Percentiles rank a stretch among this genome's conserved stretches.
Conservation (phyloP, 2,888 invertebrate genomes). For the Andrena fulva region DNA sequence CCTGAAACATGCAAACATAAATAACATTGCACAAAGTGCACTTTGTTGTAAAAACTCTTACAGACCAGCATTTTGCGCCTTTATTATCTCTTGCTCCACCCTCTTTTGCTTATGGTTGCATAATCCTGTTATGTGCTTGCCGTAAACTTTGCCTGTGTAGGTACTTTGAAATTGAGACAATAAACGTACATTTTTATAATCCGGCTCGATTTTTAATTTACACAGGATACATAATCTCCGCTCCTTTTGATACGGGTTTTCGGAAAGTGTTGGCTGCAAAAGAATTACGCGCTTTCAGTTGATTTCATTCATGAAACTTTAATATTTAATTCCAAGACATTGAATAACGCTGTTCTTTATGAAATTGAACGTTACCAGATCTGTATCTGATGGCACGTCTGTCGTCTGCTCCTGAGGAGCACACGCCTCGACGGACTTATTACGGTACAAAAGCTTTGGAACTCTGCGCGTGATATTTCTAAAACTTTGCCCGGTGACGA, state of each 20-base stretch:
- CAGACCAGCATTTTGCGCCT: conserved; percentile 90
- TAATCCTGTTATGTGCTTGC: conserved; percentile 96
- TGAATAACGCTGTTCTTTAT: neutral
- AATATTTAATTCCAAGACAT: neutral
- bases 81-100: conserved; percentile 90
- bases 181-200: conserved; percentile 96
- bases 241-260: conserved; percentile 93
- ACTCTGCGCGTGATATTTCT: conserved; percentile 9
- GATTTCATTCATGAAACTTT: neutral
- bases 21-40: neutral
- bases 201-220: conserved; percentile 91
- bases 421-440: conserved; percentile 9
- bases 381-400: neutral
- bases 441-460: conserved; percentile 20
- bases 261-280: conserved; percentile 73
- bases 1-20: conserved; percentile 82
- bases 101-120: conserved; percentile 92
- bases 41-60: neutral
- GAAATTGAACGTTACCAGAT: conserved; percentile 39
- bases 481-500: conserved; percentile 10
- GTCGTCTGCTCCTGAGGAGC: neutral
- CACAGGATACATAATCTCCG: conserved; percentile 92
- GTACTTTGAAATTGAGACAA: conserved; percentile 98
- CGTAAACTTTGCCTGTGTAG: conserved; percentile 96
- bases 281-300: neutral